A percentile compares a stretch with the other conserved stretches of the same genome.
phyloP scores from a whole-genome alignment of 2,113 vertebrate species.

The Heterotilapia buettikoferi region DNA sequence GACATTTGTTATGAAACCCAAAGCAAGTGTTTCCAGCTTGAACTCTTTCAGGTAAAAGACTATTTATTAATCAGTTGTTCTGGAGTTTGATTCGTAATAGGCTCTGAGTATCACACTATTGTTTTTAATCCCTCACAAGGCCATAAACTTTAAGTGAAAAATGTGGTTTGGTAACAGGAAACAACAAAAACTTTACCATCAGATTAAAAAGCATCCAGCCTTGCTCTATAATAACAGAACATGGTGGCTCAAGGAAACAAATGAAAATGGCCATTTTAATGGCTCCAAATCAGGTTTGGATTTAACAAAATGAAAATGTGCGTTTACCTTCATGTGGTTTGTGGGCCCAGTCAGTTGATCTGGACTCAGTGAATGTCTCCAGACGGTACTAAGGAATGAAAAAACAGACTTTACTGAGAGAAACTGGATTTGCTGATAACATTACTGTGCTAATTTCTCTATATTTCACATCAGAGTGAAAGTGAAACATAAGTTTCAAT shows the following conservation, averaged over 20 bases:
- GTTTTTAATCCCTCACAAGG: neutral
- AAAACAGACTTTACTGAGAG: neutral
- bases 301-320: neutral
- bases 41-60: neutral
- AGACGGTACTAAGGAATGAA: conserved; percentile 51
- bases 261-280: neutral
- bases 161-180: neutral
- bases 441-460: no score
- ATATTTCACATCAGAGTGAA: no score
- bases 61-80: neutral
- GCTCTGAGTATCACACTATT: neutral
- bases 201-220: neutral
- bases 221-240: neutral
- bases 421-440: no score
- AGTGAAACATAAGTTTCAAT: no score
- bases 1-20: fast-evolving
- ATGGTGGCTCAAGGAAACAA: neutral
- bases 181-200: neutral
- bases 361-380: conserved; percentile 68
- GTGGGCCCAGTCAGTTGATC: conserved; percentile 48
- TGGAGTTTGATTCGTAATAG: fast-evolving
- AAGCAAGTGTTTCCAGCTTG: neutral
- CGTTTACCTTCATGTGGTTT: conserved; percentile 45
- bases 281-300: fast-evolving
- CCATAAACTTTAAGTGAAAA: neutral